These are phyloP conservation scores for Chrysotoxum bicinctum DNA, from an alignment of 2,888 invertebrate species.

Conservation along the genomic window DNA sequence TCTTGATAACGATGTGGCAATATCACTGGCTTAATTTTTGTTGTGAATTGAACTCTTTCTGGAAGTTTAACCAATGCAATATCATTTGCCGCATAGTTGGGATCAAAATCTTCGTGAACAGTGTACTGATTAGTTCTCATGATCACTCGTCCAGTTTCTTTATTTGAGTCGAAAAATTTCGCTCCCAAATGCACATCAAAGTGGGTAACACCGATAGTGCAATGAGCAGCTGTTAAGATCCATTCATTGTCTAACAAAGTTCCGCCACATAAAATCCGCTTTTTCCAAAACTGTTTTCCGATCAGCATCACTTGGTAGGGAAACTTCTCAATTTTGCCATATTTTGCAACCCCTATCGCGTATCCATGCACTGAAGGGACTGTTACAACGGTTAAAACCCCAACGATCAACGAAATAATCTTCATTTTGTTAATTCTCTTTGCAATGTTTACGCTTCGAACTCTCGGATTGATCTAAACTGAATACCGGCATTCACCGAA, in stretches of 20 bases:
- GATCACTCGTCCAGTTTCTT: constrained; percentile 77
- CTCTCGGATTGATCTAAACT: constrained; percentile 79
- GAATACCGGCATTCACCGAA: constrained; percentile 78
- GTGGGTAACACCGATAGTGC: constrained; percentile 78
- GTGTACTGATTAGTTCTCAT: constrained; percentile 78
- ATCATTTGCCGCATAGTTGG: constrained; percentile 79
- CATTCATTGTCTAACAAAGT: constrained; percentile 79
- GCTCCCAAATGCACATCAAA: constrained; percentile 80
- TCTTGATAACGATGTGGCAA: constrained; percentile 74
- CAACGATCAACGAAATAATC: constrained; percentile 23
- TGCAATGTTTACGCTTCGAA: constrained; percentile 73
- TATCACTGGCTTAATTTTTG: constrained; percentile 78
- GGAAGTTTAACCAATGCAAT: constrained; percentile 80
- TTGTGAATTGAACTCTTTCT: constrained; percentile 75
- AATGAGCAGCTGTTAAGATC: constrained; percentile 81
- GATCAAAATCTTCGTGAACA: constrained; percentile 78
- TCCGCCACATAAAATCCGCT: constrained; percentile 80
- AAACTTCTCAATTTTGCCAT: constrained; percentile 78
- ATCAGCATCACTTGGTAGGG: constrained; percentile 81
- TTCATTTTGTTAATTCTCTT: constrained; percentile 27
- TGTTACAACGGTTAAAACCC: constrained; percentile 27
- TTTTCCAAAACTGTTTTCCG: constrained; percentile 79
- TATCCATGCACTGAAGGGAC: constrained; percentile 72
- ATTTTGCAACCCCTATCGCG: constrained; percentile 78
- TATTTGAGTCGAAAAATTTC: constrained; percentile 76